phyloP scores from a whole-genome alignment of 1,140 invertebrate genomes.

The Bombus fervidus region DNA sequence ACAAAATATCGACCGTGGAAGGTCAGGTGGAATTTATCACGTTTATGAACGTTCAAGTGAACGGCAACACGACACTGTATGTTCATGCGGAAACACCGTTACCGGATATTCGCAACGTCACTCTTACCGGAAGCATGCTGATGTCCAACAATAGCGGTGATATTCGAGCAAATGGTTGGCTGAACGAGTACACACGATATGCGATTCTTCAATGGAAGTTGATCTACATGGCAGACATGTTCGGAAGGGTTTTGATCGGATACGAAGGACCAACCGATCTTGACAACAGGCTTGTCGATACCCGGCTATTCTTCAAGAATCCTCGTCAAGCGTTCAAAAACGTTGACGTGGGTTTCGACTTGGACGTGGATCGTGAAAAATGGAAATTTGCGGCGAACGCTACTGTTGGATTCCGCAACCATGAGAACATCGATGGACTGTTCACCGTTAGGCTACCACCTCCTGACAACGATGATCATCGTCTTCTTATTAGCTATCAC shows the following conservation, averaged over 20 bases:
- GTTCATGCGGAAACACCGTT: constrained; percentile 70
- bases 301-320: constrained; percentile 82
- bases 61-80: constrained; percentile 73
- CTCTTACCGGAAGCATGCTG: constrained; percentile 70
- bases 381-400: constrained; percentile 85
- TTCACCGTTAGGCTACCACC: constrained; percentile 85
- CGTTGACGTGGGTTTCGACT: constrained; percentile 82
- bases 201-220: constrained; percentile 69
- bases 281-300: constrained; percentile 80
- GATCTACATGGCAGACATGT: constrained; percentile 71
- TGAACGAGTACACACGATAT: constrained; percentile 64
- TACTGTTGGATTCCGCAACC: constrained; percentile 80
- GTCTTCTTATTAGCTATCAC: constrained; percentile 82
- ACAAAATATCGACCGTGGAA: constrained; percentile 1
- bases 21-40: constrained; percentile 65
- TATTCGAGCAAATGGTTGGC: constrained; percentile 61
- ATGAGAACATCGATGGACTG: constrained; percentile 81
- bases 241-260: constrained; percentile 58
- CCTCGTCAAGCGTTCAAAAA: constrained; percentile 80
- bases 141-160: constrained; percentile 66
- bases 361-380: constrained; percentile 82
- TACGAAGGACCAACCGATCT: constrained; percentile 67
- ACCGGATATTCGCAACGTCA: constrained; percentile 65
- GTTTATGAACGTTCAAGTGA: constrained; percentile 73
- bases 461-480: constrained; percentile 85